These are phyloP conservation scores for Eupristina koningsbergeri DNA, from an alignment of 1,140 invertebrate species.

Conservation along the genomic window DNA sequence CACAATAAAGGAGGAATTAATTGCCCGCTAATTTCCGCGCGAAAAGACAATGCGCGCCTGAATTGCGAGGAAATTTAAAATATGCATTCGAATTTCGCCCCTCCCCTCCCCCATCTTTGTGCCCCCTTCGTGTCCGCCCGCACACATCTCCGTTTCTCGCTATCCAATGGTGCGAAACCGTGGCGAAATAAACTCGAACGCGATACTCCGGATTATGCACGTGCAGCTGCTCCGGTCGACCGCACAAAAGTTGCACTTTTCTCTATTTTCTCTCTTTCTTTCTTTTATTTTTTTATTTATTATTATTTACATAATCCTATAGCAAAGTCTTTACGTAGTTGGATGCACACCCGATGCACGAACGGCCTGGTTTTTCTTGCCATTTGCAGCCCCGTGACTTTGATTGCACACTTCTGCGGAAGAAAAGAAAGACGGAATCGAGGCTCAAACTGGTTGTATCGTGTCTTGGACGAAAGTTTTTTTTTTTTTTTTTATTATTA, in stretches of 20 bases:
- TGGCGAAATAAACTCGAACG: conserved; percentile 24
- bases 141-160: neutral
- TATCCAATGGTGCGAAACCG: neutral
- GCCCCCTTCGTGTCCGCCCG: neutral
- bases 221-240: neutral
- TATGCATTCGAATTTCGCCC: neutral
- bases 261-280: too few relatives aligned
- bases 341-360: conserved; percentile 1
- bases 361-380: conserved; percentile 41
- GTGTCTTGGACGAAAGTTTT: conserved; percentile 13
- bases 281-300: too few relatives aligned
- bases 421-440: neutral
- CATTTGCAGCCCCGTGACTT: conserved; percentile 39
- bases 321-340: neutral
- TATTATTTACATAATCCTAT: conserved; percentile 43
- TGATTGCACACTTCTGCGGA: conserved; percentile 6
- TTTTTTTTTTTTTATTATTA: too few relatives aligned
- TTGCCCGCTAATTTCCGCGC: neutral
- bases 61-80: neutral
- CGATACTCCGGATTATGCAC: conserved; percentile 26
- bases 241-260: conserved; percentile 15
- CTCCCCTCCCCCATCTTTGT: neutral
- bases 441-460: neutral
- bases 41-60: neutral
- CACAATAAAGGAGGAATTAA: conserved; percentile 17